Percentiles rank a stretch among this genome's conserved stretches.
Conservation (phyloP, 2,797 vertebrate genomes). For the Gallinago nigripennis region DNA sequence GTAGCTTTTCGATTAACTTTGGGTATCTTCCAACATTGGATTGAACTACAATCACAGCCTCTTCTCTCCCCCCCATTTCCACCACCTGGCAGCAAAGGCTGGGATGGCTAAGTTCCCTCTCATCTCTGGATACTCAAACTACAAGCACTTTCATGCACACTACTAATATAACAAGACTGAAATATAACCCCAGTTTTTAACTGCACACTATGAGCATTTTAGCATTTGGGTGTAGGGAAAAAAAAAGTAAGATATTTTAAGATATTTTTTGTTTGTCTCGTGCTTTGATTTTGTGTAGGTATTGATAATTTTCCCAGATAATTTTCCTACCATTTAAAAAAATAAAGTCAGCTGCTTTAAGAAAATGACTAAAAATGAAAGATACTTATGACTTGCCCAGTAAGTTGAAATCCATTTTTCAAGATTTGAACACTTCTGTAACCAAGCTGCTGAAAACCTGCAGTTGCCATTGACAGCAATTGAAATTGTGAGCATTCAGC, state of each 20-base stretch:
- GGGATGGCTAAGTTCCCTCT: neutral
- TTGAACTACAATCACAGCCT: neutral
- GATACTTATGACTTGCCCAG: neutral
- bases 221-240: neutral
- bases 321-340: neutral
- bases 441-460: neutral
- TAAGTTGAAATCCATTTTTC: neutral
- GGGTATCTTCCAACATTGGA: neutral
- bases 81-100: neutral
- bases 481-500: neutral
- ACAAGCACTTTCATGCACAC: neutral
- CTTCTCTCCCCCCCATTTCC: neutral
- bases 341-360: neutral
- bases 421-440: neutral
- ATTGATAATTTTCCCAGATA: neutral
- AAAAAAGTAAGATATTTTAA: neutral
- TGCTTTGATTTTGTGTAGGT: neutral
- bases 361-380: neutral
- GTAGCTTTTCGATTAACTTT: neutral
- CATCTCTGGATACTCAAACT: neutral
- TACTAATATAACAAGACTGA: neutral
- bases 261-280: neutral
- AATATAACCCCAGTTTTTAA: neutral
- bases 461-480: neutral
- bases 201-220: neutral